Conservation (phyloP, 2,113 vertebrate genomes). For the Eudorcas thomsonii region DNA sequence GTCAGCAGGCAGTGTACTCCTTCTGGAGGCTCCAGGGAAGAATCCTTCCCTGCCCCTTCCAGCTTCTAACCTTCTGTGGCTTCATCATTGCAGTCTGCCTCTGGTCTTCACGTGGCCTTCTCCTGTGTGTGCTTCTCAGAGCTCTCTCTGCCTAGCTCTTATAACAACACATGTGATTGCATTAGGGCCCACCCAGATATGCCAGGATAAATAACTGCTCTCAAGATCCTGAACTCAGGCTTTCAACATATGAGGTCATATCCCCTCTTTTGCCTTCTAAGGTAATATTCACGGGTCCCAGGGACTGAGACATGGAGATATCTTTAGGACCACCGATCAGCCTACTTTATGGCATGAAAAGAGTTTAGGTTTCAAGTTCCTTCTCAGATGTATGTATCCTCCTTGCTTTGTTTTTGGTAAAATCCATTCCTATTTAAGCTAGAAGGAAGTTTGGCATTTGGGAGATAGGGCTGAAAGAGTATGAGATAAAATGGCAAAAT, state of each 20-base stretch:
- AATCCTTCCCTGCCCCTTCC: background rate
- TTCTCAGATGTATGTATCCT: background rate
- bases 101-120: background rate
- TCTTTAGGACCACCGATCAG: background rate
- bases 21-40: background rate
- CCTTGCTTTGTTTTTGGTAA: background rate
- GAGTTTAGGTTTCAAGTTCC: background rate
- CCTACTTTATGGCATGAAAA: background rate
- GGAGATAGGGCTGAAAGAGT: background rate
- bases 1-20: background rate
- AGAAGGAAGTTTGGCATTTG: background rate
- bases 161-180: background rate
- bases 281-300: background rate
- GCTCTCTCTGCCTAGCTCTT: background rate
- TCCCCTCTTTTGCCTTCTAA: background rate
- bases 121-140: background rate
- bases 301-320: background rate
- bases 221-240: background rate
- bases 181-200: background rate
- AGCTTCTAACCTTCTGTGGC: too few relatives aligned
- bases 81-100: background rate
- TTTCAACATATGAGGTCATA: background rate
- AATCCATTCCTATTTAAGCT: background rate
- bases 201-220: background rate
- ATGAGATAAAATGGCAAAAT: background rate